Evolutionary conservation across 2,113 vertebrate genomes (phyloP).

Genomic region (Panthera leo): DNA sequence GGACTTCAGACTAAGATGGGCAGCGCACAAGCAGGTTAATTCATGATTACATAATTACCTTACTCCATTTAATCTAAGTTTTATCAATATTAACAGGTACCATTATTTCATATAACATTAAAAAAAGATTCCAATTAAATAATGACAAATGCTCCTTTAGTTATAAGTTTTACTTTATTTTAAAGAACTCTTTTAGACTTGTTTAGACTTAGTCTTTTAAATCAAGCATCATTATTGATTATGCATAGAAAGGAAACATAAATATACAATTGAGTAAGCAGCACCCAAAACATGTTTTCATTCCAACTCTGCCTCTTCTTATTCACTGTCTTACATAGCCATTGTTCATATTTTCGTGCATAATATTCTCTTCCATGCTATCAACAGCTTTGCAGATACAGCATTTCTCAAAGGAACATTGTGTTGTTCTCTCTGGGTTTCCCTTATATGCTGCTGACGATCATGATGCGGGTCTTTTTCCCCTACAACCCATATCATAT

Average conservation of each 20-base stretch:
- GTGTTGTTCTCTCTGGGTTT: neutral
- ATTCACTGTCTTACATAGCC: neutral
- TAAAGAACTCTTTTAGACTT: neutral
- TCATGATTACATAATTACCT: neutral
- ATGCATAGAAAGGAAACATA: neutral
- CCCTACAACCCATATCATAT: neutral
- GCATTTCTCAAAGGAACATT: neutral
- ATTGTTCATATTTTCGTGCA: neutral
- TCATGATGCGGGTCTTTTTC: neutral
- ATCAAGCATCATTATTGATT: neutral
- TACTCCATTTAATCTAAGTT: neutral
- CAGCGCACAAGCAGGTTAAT: neutral
- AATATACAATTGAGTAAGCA: neutral
- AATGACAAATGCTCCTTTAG: neutral
- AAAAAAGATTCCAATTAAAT: neutral
- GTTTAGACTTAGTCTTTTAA: neutral
- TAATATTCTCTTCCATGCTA: neutral
- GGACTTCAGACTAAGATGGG: neutral
- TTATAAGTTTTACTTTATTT: neutral
- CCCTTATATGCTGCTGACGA: neutral
- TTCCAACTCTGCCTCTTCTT: neutral
- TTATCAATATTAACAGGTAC: neutral
- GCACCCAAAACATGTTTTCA: neutral
- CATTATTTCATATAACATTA: neutral
- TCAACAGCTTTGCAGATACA: neutral